A percentile compares a stretch with the other conserved stretches of the same genome.
Conservation (phyloP, 2,888 invertebrate species). For the Lutraria lutraria region DNA sequence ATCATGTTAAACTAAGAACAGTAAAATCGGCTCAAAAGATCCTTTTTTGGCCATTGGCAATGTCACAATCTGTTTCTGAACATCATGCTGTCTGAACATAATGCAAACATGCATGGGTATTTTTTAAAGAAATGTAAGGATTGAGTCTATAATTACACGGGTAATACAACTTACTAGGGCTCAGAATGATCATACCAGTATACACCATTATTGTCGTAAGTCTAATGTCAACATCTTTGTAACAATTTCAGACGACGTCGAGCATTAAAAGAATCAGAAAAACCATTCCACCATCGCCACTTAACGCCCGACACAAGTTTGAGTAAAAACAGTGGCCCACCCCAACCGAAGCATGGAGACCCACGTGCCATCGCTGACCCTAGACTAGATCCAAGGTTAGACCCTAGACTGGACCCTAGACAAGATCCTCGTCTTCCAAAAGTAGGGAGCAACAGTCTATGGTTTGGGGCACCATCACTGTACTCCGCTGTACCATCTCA, state of each 20-base stretch:
- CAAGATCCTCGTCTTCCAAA: slow-evolving; percentile 70
- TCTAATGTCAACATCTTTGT: neutral
- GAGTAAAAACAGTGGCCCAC: slow-evolving; percentile 69
- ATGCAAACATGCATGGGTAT: no score
- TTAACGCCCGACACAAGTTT: slow-evolving; percentile 70
- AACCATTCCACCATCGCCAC: slow-evolving; percentile 66
- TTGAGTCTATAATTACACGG: no score
- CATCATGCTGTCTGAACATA: no score
- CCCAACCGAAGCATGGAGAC: slow-evolving; percentile 56
- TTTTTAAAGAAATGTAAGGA: no score
- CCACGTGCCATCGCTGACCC: slow-evolving; percentile 51
- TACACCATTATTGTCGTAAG: no score
- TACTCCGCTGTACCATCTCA: slow-evolving; percentile 73
- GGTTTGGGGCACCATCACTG: slow-evolving; percentile 78
- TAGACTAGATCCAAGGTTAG: slow-evolving; percentile 61
- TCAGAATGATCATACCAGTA: no score
- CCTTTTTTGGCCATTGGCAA: no score
- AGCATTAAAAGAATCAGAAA: slow-evolving; percentile 38
- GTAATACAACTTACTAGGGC: no score
- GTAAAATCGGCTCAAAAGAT: no score
- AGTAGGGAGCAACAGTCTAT: slow-evolving; percentile 78
- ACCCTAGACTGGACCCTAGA: slow-evolving; percentile 64
- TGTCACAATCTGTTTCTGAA: no score
- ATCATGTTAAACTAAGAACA: no score
- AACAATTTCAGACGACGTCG: slow-evolving; percentile 45